Percentiles rank a stretch among this genome's conserved stretches.
Evolutionary conservation across 2,797 vertebrate genomes (phyloP).

Genomic region (Harpagifer antarcticus): DNA sequence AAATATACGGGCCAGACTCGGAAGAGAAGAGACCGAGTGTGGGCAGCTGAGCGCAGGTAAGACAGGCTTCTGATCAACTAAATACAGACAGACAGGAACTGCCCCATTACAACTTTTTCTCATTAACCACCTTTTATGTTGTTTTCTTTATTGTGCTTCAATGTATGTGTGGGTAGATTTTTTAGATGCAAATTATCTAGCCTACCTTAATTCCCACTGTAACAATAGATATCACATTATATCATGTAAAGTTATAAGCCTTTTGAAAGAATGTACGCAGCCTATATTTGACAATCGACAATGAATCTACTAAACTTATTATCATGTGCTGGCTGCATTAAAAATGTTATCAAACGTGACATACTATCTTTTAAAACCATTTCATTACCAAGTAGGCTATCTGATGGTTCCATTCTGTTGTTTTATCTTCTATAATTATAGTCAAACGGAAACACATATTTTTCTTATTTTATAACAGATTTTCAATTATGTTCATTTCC

Average conservation of each 20-base stretch:
- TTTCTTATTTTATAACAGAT: not conserved
- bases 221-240: not conserved
- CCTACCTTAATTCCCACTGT: not conserved
- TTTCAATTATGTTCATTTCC: not conserved
- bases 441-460: not conserved
- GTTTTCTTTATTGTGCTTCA: not conserved
- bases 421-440: not conserved
- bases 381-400: not conserved
- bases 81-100: slow-evolving; percentile 4
- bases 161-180: slow-evolving; percentile 7
- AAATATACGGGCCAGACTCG: slow-evolving; percentile 3
- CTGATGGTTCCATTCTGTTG: not conserved
- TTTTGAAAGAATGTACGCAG: not conserved
- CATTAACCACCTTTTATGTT: not conserved
- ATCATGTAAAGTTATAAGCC: not conserved
- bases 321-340: not conserved
- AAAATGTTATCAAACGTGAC: not conserved
- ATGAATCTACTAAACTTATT: not conserved
- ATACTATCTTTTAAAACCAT: not conserved
- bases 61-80: slow-evolving; percentile 9
- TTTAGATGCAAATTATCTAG: not conserved
- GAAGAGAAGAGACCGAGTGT: slow-evolving; percentile 7
- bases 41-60: slow-evolving; percentile 68
- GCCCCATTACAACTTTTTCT: slow-evolving; percentile 51
- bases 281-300: not conserved